A percentile compares a stretch with the other conserved stretches of the same genome.
phyloP scores from a whole-genome alignment of 2,797 vertebrate species.

The Scarus forsteni region DNA sequence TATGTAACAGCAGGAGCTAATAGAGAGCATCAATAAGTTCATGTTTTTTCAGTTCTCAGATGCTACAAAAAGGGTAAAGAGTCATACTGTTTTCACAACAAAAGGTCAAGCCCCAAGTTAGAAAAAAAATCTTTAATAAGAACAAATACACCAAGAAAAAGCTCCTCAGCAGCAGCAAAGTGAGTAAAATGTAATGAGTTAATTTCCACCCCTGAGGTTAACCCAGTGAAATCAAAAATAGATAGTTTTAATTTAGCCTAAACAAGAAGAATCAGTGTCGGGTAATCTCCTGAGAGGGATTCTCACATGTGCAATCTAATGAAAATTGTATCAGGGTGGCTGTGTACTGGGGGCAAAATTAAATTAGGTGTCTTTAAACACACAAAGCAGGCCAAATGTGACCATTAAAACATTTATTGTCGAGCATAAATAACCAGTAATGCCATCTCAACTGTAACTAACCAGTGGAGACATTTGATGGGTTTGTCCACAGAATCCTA shows the following conservation, averaged over 20 bases:
- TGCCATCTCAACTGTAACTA: background rate
- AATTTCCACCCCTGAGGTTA: slow-evolving; percentile 6
- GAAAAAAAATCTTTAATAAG: no score
- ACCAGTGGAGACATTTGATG: slow-evolving; percentile 5
- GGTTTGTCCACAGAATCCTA: background rate
- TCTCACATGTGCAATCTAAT: slow-evolving; percentile 29
- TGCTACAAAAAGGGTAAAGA: no score
- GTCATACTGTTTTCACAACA: no score
- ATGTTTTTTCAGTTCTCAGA: no score
- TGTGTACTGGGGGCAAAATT: slow-evolving; percentile 17
- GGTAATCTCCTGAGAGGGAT: slow-evolving; percentile 29
- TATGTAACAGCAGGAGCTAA: no score
- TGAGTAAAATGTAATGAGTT: no score
- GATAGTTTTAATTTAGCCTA: slow-evolving; percentile 41
- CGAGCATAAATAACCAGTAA: background rate
- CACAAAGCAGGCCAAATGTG: slow-evolving; percentile 24
- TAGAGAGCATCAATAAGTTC: no score
- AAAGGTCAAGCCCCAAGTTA: no score
- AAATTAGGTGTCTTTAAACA: slow-evolving; percentile 30
- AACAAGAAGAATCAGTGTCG: slow-evolving; percentile 32
- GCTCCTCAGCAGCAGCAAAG: no score
- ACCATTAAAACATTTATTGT: slow-evolving; percentile 14
- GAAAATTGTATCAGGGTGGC: slow-evolving; percentile 31
- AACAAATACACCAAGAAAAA: no score
- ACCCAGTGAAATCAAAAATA: slow-evolving; percentile 29